Base-by-base conservation (phyloP, 2,113 vertebrate genomes). In the Lates calcarifer region DNA sequence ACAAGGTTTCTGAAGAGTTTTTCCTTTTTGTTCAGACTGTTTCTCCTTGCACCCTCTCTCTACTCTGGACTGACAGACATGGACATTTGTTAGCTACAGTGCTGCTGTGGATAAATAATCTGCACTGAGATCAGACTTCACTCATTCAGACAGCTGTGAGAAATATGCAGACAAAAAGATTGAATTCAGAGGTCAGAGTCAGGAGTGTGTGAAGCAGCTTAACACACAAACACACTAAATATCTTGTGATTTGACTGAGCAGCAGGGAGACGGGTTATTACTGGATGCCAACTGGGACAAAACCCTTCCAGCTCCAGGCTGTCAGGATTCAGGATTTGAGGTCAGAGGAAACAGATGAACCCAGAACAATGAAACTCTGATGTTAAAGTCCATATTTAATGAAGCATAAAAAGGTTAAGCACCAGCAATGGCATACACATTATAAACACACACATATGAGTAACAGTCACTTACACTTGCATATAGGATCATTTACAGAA, bases 301-400 rank as follows among this genome's bases (percentile, higher is more conserved):
- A 62, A 39, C 18, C 43, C 56, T 28, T 35, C 1, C 7, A 18
- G 57, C 1, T 33, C 5, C 74, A 24, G 47, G 33, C 15, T n/a
- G 56, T 61, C 43, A 37, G n/a, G 37, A 35, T n/a, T 10, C n/a
- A n/a, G 24, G 53, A 53, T 41, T 55, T 55, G 13, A 76, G 22
- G 53, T 62, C 24, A 61, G 55, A 75, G 65, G 45, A 51, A 65
- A 74, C 56, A 79, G 33, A 72, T 7, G 0, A 35, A 68, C 15
- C 18, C 67, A 53, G 58, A 77, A 74, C 49, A 47, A 41, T 4
- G n/a, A 62, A 24, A 56, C 6, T 0, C 33, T 33, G 0, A 0
- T 15, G 26, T 62, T 63, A 7, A 73, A 57, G 72, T 74, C 45
- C 47, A 78, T 26, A 17, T 84, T 87, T 87, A 87, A 79, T 87